These are phyloP conservation scores for Holcopasites calliopsidis DNA, from an alignment of 1,140 invertebrate genomes.

Conservation along the genomic window DNA sequence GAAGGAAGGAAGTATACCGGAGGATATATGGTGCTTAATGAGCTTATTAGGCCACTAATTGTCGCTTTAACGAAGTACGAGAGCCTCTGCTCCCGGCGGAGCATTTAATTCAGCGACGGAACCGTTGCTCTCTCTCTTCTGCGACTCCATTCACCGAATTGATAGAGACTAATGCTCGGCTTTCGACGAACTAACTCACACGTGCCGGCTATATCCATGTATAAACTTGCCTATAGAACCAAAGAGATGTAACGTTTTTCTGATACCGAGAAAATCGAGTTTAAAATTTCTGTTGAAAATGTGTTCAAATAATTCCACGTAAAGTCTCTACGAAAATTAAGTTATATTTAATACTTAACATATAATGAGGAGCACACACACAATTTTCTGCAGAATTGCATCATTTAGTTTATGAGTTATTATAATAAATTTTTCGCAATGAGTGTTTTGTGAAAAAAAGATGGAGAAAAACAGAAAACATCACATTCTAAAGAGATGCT, in stretches of 20 bases:
- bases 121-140: conserved; percentile 20
- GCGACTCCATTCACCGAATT: conserved; percentile 54
- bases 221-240: background rate
- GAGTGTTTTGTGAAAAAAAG: too few species aligned
- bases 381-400: too few species aligned
- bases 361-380: too few species aligned
- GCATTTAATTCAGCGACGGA: conserved; percentile 43
- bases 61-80: conserved; percentile 67
- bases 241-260: background rate
- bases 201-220: background rate
- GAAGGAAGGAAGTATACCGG: background rate
- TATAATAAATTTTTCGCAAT: too few species aligned
- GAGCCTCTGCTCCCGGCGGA: conserved; percentile 38
- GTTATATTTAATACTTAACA: too few species aligned
- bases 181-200: conserved; percentile 27
- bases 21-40: conserved; percentile 61
- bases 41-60: conserved; percentile 70
- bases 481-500: too few species aligned
- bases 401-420: too few species aligned
- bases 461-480: too few species aligned
- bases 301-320: too few species aligned
- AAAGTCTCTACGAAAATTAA: too few species aligned
- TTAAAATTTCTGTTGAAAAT: too few species aligned
- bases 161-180: conserved; percentile 64
- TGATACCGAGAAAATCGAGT: too few species aligned